Evolutionary conservation across 2,888 invertebrate species (phyloP), one percentile per base, ranked within the genome.

Genomic region (Phyto melanocephala): DNA sequence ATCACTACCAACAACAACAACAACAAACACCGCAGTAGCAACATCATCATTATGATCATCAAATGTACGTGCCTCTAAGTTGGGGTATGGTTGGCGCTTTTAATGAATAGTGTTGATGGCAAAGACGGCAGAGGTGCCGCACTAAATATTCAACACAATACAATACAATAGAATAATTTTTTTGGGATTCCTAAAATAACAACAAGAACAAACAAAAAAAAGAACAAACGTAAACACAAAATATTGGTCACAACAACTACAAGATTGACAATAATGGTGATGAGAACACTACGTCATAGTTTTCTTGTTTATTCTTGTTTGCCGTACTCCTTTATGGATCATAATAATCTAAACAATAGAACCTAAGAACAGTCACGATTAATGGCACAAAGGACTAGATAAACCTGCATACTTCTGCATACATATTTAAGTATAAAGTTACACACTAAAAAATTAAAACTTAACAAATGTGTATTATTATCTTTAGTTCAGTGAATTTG

Each of bases 141-240:
- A n/a, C 52, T 20, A 62, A 72, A 37, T 28, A 72, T 72, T 37
- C 22, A 60, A 22, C 45, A 52, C 72, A 50, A 52, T 72, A 40
- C 35, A 35, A n/a, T n/a, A 28, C 28, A 28, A 28, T 28, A 28
- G 6, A 3, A 28, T 5, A 5, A 28, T 6, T 5, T 40, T 33
- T 63, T 74, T 63, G 33, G 42, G 22, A 74, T 74, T 63, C 63
- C 63, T 54, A 45, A 33, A 42, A 54, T 52, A 13, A 60, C 15
- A 28, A 13, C 17, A 72, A 40, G 5, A 22, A 7, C 40, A 17
- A 56, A 15, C 8, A 56, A 1, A 15, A 15, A n/a, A 50, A 65
- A 47, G 20, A 35, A 22, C 37, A 22, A 35, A n/a, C 42, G 37
- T 37, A 20, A 37, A 22, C 22, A 42, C 40, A 24, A n/a, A 62